Conservation (phyloP, 2,113 vertebrate genomes). For the Quiscalus mexicanus region DNA sequence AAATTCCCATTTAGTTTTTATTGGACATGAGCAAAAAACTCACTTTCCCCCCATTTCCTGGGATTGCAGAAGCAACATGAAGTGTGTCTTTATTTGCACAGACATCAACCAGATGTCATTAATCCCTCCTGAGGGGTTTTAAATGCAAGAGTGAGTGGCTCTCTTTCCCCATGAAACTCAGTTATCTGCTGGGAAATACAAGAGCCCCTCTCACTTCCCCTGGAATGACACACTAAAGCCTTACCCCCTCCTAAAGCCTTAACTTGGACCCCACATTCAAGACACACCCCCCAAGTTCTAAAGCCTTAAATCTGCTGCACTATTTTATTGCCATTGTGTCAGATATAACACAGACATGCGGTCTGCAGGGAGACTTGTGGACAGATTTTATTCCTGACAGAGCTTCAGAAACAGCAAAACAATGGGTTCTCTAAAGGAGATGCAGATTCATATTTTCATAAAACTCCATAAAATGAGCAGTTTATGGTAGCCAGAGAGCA, state of each 20-base stretch:
- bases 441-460: neutral
- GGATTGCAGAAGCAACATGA: neutral
- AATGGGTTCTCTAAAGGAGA: neutral
- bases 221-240: neutral
- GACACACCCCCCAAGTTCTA: neutral
- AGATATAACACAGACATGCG: fast-evolving
- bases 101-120: neutral
- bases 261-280: neutral
- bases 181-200: neutral
- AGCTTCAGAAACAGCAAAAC: neutral
- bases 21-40: neutral
- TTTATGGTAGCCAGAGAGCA: neutral
- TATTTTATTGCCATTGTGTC: neutral
- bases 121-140: neutral
- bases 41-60: neutral
- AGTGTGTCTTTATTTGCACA: neutral
- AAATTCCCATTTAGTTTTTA: neutral
- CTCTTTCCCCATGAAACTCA: neutral
- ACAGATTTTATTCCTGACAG: neutral
- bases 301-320: neutral
- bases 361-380: neutral
- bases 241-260: neutral
- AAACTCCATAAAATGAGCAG: neutral
- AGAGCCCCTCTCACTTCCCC: neutral
- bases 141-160: neutral